Conservation (phyloP, 2,888 invertebrate genomes). For the Perithous albicinctus region DNA sequence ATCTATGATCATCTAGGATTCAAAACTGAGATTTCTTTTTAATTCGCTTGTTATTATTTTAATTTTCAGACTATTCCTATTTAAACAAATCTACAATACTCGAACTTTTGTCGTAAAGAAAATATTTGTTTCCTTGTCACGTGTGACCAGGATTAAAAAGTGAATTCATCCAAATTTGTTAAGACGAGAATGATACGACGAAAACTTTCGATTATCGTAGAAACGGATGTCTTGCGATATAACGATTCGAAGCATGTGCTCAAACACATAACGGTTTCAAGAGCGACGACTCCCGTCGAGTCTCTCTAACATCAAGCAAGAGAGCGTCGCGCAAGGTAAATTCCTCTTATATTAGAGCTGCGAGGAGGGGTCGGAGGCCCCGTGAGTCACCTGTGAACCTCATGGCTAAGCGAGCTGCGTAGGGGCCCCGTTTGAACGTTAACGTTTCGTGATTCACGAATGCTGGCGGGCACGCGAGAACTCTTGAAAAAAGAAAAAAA, state of each 20-base stretch:
- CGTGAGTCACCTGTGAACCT: constrained; percentile 61
- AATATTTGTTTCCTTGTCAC: neutral
- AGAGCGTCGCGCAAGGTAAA: constrained; percentile 1
- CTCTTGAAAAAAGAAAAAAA: constrained; percentile 49
- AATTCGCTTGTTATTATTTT: no score
- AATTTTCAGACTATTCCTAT: no score
- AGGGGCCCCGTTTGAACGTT: constrained; percentile 1
- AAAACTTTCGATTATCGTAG: constrained; percentile 29
- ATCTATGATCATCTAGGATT: no score
- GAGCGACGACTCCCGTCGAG: constrained; percentile 18
- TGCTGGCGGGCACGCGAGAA: constrained; percentile 7
- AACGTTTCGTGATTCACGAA: constrained; percentile 46
- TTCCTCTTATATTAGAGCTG: constrained; percentile 43
- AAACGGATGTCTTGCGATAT: constrained; percentile 17
- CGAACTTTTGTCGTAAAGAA: no score
- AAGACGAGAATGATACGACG: neutral
- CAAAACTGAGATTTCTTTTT: no score
- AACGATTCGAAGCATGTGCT: constrained; percentile 16
- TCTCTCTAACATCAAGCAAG: neutral
- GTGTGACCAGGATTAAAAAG: neutral
- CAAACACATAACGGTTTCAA: constrained; percentile 22
- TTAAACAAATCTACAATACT: no score
- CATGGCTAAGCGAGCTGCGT: constrained; percentile 21
- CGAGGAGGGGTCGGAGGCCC: constrained; percentile 40
- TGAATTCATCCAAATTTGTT: neutral